Evolutionary conservation across 2,113 vertebrate species (phyloP).

Genomic region (Ceyx melanurus): DNA sequence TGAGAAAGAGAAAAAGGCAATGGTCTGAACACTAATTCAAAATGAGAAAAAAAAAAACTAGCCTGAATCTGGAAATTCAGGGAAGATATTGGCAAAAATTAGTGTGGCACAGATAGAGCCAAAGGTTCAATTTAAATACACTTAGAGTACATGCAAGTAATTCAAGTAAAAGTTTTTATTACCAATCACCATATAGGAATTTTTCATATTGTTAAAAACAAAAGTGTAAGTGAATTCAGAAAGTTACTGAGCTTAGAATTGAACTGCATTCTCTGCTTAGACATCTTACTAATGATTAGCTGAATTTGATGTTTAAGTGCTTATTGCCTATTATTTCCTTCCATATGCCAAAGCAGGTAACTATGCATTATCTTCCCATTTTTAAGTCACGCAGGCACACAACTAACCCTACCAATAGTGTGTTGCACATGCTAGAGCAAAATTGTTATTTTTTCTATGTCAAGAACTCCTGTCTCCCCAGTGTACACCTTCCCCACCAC

Average conservation of each 20-base stretch:
- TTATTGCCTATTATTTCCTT: not conserved
- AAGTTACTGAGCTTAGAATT: not conserved
- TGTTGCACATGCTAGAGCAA: not conserved
- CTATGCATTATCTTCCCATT: not conserved
- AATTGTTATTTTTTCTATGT: not conserved
- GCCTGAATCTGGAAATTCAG: not conserved
- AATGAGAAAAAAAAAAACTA: not conserved
- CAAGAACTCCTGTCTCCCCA: not conserved
- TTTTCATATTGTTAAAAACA: not conserved
- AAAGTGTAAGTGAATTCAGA: not conserved
- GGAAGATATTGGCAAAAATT: not conserved
- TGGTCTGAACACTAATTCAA: not conserved
- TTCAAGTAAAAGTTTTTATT: not conserved
- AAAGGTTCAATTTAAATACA: not conserved
- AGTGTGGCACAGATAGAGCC: not conserved
- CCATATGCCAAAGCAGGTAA: not conserved
- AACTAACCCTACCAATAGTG: not conserved
- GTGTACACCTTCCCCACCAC: not conserved
- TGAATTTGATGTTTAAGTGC: not conserved
- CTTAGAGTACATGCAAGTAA: not conserved
- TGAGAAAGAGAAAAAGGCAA: slow-evolving; percentile 9
- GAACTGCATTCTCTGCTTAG: not conserved
- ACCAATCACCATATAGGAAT: not conserved
- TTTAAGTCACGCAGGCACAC: not conserved
- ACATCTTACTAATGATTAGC: not conserved